Evolutionary conservation across 2,113 vertebrate species (phyloP).

Genomic region (Thryonomys swinderianus): DNA sequence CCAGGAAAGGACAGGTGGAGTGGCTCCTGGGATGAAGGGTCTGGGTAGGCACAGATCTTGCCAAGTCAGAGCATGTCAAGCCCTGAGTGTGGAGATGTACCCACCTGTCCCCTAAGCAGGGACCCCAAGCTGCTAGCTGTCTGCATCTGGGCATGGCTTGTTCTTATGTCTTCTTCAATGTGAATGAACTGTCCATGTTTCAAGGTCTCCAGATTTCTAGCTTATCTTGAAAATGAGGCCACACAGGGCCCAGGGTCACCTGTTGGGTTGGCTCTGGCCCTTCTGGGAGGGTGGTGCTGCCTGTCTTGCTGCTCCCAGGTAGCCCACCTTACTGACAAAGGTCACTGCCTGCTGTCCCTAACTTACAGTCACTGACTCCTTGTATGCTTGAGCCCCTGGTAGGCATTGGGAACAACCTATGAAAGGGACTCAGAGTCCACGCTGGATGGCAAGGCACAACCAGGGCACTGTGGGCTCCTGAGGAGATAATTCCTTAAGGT

Average conservation of each 20-base stretch:
- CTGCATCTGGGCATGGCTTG: rapidly evolving
- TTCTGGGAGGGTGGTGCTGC: rapidly evolving
- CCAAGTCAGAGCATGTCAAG: neutral
- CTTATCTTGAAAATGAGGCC: neutral
- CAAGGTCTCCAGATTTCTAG: neutral
- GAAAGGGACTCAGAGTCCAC: neutral
- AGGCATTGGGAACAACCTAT: neutral
- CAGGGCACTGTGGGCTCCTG: neutral
- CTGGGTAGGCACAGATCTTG: neutral
- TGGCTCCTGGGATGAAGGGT: neutral
- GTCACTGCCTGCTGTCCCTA: neutral
- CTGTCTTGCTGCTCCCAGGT: neutral
- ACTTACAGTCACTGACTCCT: neutral
- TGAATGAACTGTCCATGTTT: neutral
- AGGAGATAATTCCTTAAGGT: neutral
- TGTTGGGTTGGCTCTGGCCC: neutral
- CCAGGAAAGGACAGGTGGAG: neutral
- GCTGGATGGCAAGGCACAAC: neutral
- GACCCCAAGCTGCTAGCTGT: neutral
- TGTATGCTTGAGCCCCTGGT: neutral
- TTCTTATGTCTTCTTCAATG: neutral
- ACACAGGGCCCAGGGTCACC: neutral
- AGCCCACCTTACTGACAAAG: neutral
- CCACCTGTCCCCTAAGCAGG: neutral
- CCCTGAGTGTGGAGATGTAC: neutral